Evolutionary conservation across 2,797 vertebrate species (phyloP).

Genomic region (Urocyon cinereoargenteus): DNA sequence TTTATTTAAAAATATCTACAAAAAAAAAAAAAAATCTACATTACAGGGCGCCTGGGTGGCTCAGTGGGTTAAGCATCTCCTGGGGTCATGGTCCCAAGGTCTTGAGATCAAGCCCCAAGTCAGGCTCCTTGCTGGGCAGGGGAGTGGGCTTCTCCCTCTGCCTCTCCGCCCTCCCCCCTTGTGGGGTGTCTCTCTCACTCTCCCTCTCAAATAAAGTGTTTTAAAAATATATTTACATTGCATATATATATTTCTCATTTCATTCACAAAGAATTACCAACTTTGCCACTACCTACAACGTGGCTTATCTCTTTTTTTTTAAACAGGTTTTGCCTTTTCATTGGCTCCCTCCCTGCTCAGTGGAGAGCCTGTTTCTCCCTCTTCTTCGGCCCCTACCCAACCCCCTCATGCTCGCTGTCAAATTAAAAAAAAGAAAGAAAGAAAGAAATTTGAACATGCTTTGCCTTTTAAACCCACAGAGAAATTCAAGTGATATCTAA

Average conservation of each 20-base stretch:
- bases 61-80: too few relatives aligned
- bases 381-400: background rate
- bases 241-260: background rate
- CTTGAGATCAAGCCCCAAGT: too few relatives aligned
- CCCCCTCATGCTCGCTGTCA: background rate
- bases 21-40: background rate
- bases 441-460: background rate
- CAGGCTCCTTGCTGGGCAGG: too few relatives aligned
- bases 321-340: background rate
- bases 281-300: background rate
- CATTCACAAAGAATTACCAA: background rate
- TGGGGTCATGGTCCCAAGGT: too few relatives aligned
- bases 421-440: background rate
- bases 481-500: conserved; percentile 7
- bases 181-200: too few relatives aligned
- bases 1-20: background rate
- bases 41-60: too few relatives aligned
- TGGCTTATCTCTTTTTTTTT: background rate
- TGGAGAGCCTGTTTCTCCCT: background rate
- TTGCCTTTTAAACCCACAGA: conserved; percentile 43
- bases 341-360: background rate
- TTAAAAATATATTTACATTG: background rate
- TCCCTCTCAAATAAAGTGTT: too few relatives aligned
- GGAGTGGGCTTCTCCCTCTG: too few relatives aligned
- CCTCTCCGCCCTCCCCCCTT: too few relatives aligned